Conservation (phyloP, 2,797 vertebrate genomes). For the Pseudocheirus occidentalis region DNA sequence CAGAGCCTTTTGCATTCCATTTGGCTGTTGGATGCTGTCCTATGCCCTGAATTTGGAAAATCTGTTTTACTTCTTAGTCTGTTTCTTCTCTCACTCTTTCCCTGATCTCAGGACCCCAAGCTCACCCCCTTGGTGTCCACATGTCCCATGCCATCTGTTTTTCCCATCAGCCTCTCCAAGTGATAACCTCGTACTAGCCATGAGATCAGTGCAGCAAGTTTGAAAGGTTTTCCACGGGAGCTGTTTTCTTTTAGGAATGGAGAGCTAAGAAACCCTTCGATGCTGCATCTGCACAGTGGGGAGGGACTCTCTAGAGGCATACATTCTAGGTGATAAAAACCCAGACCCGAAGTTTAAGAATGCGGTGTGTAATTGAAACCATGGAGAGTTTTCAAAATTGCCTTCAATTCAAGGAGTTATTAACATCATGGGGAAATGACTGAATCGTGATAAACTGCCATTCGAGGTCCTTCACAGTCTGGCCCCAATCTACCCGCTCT, state of each 20-base stretch:
- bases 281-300: not conserved
- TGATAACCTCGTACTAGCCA: constrained; percentile 76
- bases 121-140: constrained; percentile 76
- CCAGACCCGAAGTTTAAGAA: not conserved
- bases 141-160: constrained; percentile 85
- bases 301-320: not conserved
- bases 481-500: not conserved
- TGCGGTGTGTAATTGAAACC: not conserved
- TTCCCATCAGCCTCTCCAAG: constrained; percentile 74
- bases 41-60: constrained; percentile 68
- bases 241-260: constrained; percentile 41
- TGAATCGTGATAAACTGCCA: not conserved
- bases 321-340: not conserved
- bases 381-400: not conserved
- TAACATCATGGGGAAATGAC: not conserved
- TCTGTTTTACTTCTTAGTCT: constrained; percentile 70
- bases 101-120: constrained; percentile 65
- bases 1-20: constrained; percentile 47
- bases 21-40: constrained; percentile 55
- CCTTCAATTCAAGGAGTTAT: not conserved
- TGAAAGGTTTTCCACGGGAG: constrained; percentile 13
- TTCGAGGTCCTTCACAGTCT: not conserved
- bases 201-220: constrained; percentile 52
- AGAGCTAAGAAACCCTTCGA: constrained; percentile 25
- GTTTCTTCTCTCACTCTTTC: constrained; percentile 61